Evolutionary conservation across 2,113 vertebrate genomes (phyloP).

Genomic region (Baryphthengus martii): DNA sequence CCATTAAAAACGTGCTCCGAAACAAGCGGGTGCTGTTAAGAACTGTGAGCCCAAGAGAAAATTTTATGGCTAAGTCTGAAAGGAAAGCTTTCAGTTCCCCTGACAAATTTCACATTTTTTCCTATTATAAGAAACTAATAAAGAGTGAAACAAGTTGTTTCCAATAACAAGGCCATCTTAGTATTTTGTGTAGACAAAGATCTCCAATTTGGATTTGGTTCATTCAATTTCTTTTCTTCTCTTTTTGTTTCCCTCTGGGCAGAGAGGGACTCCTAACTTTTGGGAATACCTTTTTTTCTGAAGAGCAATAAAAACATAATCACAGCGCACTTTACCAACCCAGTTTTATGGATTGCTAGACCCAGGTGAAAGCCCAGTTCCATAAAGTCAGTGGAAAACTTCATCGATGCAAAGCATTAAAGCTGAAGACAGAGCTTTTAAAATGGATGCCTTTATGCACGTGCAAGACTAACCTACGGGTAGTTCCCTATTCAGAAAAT

Average conservation of each 20-base stretch:
- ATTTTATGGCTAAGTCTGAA: not conserved
- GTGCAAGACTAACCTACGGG: not conserved
- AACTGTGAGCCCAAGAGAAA: not conserved
- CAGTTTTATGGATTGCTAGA: not conserved
- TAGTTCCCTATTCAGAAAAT: not conserved
- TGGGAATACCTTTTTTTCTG: not conserved
- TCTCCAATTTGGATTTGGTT: not conserved
- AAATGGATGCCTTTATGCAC: not conserved
- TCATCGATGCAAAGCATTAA: not conserved
- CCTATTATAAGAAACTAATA: not conserved
- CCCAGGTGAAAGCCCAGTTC: not conserved
- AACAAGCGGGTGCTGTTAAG: not conserved
- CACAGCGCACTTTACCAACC: not conserved
- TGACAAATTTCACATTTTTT: not conserved
- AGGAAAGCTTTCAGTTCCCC: not conserved
- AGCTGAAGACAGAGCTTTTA: not conserved
- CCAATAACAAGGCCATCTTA: not conserved
- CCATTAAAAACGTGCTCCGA: not conserved
- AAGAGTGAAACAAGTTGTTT: not conserved
- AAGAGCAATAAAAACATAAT: not conserved
- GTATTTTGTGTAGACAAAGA: not conserved
- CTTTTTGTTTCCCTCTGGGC: rapidly evolving
- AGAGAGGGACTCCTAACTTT: not conserved
- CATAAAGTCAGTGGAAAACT: not conserved
- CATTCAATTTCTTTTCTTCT: not conserved